Percentiles rank a stretch among this genome's conserved stretches.
Evolutionary conservation across 2,113 vertebrate genomes (phyloP).

Genomic region (Galbula dea): DNA sequence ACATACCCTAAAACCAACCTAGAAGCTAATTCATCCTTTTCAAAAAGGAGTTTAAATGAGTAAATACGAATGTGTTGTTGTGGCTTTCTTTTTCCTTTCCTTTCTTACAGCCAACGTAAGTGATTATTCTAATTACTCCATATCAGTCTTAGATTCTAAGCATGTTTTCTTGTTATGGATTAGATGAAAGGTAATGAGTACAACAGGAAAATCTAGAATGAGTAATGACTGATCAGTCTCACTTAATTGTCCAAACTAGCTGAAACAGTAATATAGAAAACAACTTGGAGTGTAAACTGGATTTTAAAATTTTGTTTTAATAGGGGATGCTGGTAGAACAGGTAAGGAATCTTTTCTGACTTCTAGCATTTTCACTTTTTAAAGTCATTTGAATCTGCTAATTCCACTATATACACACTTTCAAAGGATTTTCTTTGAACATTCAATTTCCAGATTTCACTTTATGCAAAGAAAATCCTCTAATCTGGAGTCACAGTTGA

Average conservation of each 20-base stretch:
- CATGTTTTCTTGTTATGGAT: not conserved
- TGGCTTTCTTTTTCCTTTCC: not conserved
- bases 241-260: slow-evolving; percentile 7
- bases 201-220: not conserved
- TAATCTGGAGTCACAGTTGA: slow-evolving; percentile 18
- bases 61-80: not conserved
- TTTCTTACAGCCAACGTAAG: not conserved
- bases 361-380: slow-evolving; percentile 55
- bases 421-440: slow-evolving; percentile 67
- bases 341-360: slow-evolving; percentile 63
- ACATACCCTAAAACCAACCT: not conserved
- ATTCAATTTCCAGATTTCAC: slow-evolving; percentile 61
- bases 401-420: slow-evolving; percentile 49
- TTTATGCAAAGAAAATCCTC: not conserved
- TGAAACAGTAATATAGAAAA: slow-evolving; percentile 34
- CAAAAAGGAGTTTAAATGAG: not conserved
- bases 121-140: not conserved
- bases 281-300: slow-evolving; percentile 49
- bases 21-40: not conserved
- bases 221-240: not conserved
- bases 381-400: slow-evolving; percentile 64
- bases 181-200: not conserved
- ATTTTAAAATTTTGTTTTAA: slow-evolving; percentile 71
- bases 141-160: not conserved
- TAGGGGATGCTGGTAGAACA: slow-evolving; percentile 67